phyloP scores from a whole-genome alignment of 64 coral and sea anemone species.

The Montipora capricornis region DNA sequence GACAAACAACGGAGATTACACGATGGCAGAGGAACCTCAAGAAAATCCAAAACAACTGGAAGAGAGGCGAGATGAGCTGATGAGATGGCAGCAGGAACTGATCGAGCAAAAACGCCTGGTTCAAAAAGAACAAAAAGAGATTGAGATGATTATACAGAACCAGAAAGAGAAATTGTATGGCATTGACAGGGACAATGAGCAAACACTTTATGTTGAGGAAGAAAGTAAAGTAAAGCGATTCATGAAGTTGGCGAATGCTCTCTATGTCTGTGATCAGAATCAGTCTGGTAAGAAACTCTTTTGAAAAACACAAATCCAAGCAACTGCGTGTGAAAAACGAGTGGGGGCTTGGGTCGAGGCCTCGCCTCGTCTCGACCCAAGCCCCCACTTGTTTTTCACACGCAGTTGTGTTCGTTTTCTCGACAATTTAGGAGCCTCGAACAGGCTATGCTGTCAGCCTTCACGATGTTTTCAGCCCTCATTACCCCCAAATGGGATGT shows the following conservation, averaged over 20 bases:
- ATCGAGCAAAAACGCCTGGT: slow-evolving; percentile 75
- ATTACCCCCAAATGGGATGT: too few relatives aligned
- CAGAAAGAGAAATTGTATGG: slow-evolving; percentile 61
- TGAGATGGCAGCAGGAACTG: slow-evolving; percentile 60
- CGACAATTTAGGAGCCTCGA: too few relatives aligned
- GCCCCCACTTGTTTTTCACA: too few relatives aligned
- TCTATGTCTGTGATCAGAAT: slow-evolving; percentile 70
- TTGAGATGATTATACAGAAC: slow-evolving; percentile 48
- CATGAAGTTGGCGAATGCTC: slow-evolving; percentile 73
- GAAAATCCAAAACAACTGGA: slow-evolving; percentile 46
- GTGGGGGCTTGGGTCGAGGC: too few relatives aligned
- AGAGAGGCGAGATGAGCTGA: slow-evolving; percentile 33
- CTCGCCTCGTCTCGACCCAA: too few relatives aligned
- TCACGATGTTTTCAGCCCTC: too few relatives aligned
- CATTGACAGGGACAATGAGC: background rate
- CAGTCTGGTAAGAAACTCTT: slow-evolving; percentile 51
- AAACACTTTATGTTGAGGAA: background rate
- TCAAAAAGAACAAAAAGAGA: slow-evolving; percentile 81
- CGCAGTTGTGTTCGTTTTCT: too few relatives aligned
- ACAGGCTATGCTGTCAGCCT: too few relatives aligned
- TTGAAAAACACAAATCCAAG: background rate
- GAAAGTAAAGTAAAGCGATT: slow-evolving; percentile 82
- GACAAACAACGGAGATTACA: background rate
- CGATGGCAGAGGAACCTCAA: slow-evolving; percentile 8
- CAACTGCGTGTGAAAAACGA: too few relatives aligned